Evolutionary conservation across 1,140 invertebrate species (phyloP).

Genomic region (Drosophila fuyamai): DNA sequence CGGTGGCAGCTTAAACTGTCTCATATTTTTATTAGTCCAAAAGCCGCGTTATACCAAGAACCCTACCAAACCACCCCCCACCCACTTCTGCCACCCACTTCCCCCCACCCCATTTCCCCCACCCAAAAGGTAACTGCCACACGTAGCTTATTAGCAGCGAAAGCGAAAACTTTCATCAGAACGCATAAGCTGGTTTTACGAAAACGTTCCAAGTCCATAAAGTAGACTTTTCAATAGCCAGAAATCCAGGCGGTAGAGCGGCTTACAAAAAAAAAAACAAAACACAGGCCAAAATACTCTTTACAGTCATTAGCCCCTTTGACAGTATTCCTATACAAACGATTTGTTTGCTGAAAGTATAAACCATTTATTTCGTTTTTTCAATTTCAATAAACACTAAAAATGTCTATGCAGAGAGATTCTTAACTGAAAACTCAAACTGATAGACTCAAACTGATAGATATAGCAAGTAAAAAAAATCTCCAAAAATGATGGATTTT

Average conservation of each 20-base stretch:
- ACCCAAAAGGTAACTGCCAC: constrained; percentile 36
- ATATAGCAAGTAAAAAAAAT: too few species aligned
- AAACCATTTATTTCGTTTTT: too few species aligned
- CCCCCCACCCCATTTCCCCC: neutral
- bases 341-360: too few species aligned
- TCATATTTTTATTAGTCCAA: constrained; percentile 62
- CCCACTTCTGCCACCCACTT: neutral
- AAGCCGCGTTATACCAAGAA: constrained; percentile 4
- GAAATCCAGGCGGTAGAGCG: constrained; percentile 10
- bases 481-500: too few species aligned
- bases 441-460: too few species aligned
- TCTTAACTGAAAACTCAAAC: too few species aligned
- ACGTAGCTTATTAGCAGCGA: constrained; percentile 49
- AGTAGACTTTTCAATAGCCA: constrained; percentile 30
- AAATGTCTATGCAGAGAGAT: too few species aligned
- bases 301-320: too few species aligned
- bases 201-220: constrained; percentile 32
- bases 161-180: constrained; percentile 23
- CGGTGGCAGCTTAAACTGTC: constrained; percentile 57
- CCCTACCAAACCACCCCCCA: neutral
- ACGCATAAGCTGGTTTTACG: neutral
- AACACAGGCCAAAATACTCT: neutral
- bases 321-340: too few species aligned
- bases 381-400: too few species aligned
- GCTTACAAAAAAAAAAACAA: neutral